Evolutionary conservation across 2,888 invertebrate genomes (phyloP).

Genomic region (Sepiola atlantica): DNA sequence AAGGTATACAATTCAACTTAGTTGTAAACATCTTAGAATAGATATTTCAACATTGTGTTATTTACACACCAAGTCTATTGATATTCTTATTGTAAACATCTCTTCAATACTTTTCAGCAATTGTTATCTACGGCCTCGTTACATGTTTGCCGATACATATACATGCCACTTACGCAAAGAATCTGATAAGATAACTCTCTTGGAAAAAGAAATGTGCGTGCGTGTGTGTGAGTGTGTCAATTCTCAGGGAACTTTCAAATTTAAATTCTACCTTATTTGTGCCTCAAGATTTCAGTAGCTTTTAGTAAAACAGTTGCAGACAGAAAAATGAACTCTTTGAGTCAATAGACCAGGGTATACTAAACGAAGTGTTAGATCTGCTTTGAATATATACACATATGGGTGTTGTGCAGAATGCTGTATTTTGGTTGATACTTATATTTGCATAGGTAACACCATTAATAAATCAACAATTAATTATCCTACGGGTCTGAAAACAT

Average conservation of each 20-base stretch:
- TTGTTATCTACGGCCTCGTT: not conserved
- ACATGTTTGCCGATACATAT: not conserved
- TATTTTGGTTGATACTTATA: too few species aligned
- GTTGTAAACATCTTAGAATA: too few species aligned
- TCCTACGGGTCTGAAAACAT: too few species aligned
- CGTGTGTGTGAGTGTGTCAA: not conserved
- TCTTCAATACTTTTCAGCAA: not conserved
- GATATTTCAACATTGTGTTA: too few species aligned
- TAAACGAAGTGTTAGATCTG: not conserved
- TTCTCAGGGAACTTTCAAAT: not conserved
- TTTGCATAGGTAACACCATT: too few species aligned
- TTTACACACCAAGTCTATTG: not conserved
- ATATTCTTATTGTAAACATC: not conserved
- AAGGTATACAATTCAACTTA: too few species aligned
- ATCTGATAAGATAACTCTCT: not conserved
- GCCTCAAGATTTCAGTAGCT: not conserved
- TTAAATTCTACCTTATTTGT: constrained; percentile 4
- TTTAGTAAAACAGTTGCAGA: not conserved
- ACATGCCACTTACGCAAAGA: not conserved
- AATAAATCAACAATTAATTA: too few species aligned
- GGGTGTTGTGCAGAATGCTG: not conserved
- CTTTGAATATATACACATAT: not conserved
- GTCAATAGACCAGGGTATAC: not conserved
- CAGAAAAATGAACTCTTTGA: not conserved
- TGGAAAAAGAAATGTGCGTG: not conserved